phyloP scores from a whole-genome alignment of 2,888 invertebrate species.

The Diploptera punctata region DNA sequence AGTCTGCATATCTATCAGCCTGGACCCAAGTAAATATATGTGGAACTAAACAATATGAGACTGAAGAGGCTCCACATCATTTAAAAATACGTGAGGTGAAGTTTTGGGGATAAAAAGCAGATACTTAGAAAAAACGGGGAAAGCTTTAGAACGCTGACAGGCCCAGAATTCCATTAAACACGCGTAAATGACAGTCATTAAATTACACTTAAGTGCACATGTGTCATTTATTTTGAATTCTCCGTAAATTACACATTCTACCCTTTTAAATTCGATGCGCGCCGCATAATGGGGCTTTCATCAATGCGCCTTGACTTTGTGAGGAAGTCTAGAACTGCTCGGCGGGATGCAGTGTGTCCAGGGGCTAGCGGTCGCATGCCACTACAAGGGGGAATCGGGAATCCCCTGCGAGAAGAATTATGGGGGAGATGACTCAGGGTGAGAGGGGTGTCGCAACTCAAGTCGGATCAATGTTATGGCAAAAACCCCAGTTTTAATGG shows the following conservation, averaged over 20 bases:
- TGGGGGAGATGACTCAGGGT: slow-evolving; percentile 27
- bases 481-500: no score
- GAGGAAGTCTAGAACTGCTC: background rate
- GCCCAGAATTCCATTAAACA: no score
- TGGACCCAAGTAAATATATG: no score
- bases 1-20: no score
- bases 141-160: no score
- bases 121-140: no score
- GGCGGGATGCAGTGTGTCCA: background rate
- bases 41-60: no score
- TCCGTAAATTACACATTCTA: background rate
- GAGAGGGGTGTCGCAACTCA: slow-evolving; percentile 6
- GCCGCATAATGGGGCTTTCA: background rate
- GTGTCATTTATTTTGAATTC: background rate
- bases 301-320: slow-evolving; percentile 1
- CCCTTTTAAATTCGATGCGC: background rate
- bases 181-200: no score
- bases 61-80: no score
- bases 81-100: no score
- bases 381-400: background rate
- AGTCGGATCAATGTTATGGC: slow-evolving; percentile 5
- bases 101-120: no score
- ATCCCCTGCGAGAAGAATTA: slow-evolving; percentile 6
- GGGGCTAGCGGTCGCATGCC: slow-evolving; percentile 7
- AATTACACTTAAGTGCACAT: background rate